Evolutionary conservation across 1,140 invertebrate genomes (phyloP).

Genomic region (Drosophila parvula): DNA sequence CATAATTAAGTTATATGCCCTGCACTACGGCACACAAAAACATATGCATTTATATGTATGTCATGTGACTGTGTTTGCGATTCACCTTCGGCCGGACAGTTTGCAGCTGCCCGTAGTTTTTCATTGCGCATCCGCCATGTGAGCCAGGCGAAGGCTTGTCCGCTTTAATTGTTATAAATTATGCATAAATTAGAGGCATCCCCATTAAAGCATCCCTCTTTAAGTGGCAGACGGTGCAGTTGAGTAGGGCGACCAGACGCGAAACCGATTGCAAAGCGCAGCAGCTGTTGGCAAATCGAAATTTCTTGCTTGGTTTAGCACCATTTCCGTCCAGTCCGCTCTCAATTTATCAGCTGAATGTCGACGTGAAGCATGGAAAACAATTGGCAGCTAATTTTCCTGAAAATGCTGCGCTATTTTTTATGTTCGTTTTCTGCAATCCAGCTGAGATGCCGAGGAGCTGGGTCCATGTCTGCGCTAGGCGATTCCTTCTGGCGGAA

Average conservation of each 20-base stretch:
- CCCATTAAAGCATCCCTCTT: slow-evolving; percentile 52
- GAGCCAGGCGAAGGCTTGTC: slow-evolving; percentile 27
- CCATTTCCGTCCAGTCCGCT: slow-evolving; percentile 64
- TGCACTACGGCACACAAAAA: slow-evolving; percentile 44
- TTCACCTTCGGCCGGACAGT: slow-evolving; percentile 50
- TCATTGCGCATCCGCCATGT: slow-evolving; percentile 66
- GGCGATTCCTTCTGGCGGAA: slow-evolving; percentile 41
- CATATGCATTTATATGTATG: slow-evolving; percentile 21
- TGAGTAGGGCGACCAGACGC: slow-evolving; percentile 6
- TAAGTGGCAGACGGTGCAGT: slow-evolving; percentile 18
- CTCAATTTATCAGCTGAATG: slow-evolving; percentile 72
- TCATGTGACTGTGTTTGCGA: slow-evolving; percentile 3
- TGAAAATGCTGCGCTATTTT: slow-evolving; percentile 73
- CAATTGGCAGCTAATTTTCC: slow-evolving; percentile 81
- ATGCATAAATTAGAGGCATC: slow-evolving; percentile 48
- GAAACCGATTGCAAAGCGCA: slow-evolving; percentile 14
- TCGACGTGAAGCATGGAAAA: slow-evolving; percentile 70
- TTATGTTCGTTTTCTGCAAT: slow-evolving; percentile 46
- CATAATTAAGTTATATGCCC: slow-evolving; percentile 80
- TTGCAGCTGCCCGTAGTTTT: slow-evolving; percentile 50
- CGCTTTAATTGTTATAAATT: slow-evolving; percentile 76
- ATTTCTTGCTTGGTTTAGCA: slow-evolving; percentile 76
- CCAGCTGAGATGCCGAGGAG: slow-evolving; percentile 17
- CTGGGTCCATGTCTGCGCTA: slow-evolving; percentile 47
- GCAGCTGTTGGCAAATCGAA: slow-evolving; percentile 63